Percentiles rank a stretch among this genome's conserved stretches.
Conservation (phyloP, 2,797 vertebrate species). For the Oceanodroma leucorhoa region DNA sequence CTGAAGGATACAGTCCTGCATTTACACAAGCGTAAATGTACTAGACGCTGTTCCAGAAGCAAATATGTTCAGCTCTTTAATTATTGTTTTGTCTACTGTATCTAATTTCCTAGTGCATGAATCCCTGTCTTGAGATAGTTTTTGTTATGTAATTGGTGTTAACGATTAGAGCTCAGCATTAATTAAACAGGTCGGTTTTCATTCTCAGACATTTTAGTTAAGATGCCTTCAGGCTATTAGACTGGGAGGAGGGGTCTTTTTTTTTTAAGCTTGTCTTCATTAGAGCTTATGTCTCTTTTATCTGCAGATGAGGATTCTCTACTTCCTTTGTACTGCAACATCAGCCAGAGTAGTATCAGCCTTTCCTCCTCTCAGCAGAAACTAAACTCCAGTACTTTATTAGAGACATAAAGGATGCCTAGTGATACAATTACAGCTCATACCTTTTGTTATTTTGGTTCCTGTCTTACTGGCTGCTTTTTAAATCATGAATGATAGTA, state of each 20-base stretch:
- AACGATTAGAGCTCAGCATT: slow-evolving; percentile 5
- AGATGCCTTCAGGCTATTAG: slow-evolving; percentile 34
- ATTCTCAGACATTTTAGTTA: slow-evolving; percentile 30
- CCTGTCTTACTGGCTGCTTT: neutral
- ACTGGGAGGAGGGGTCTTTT: neutral
- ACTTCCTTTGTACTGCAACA: neutral
- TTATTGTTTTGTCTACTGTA: neutral
- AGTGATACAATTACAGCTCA: neutral
- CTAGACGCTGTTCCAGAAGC: neutral
- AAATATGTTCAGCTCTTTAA: neutral
- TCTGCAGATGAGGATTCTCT: slow-evolving; percentile 10
- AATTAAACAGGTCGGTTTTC: slow-evolving; percentile 35
- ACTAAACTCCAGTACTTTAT: neutral
- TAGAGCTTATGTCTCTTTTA: slow-evolving; percentile 20
- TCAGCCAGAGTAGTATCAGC: neutral
- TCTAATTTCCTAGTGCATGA: slow-evolving; percentile 6
- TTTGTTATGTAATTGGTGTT: slow-evolving; percentile 36
- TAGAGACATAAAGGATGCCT: neutral
- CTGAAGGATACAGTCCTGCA: neutral
- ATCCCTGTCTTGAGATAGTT: slow-evolving; percentile 16
- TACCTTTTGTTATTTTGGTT: neutral
- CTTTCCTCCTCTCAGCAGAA: neutral
- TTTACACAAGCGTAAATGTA: neutral
- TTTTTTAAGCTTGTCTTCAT: slow-evolving; percentile 3
- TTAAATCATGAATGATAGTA: neutral